A percentile compares a stretch with the other conserved stretches of the same genome.
phyloP scores from a whole-genome alignment of 2,797 vertebrate genomes.

The Acrocephalus scirpaceus region DNA sequence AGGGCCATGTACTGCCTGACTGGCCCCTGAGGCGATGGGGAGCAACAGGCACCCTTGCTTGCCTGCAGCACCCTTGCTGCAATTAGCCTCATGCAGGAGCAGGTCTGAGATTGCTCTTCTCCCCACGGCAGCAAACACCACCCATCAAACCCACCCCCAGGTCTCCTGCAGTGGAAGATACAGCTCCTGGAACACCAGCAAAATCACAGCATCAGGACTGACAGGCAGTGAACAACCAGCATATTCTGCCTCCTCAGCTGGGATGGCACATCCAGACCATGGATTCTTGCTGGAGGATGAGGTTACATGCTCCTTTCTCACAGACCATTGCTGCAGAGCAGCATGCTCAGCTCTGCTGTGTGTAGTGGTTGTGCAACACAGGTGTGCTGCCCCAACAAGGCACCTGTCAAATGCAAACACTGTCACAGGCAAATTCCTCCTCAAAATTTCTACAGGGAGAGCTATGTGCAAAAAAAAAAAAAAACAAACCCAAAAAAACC shows the following conservation, averaged over 20 bases:
- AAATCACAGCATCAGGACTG: fast-evolving
- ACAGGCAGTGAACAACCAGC: background rate
- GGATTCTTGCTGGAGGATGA: fast-evolving
- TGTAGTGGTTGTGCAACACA: background rate
- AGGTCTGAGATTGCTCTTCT: background rate
- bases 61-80: background rate
- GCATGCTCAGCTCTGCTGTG: background rate
- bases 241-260: background rate
- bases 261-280: background rate
- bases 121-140: fast-evolving
- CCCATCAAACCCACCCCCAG: background rate
- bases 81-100: fast-evolving
- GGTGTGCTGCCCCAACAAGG: background rate
- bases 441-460: background rate
- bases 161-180: background rate
- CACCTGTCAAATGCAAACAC: background rate
- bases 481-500: background rate
- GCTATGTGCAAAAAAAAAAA: background rate
- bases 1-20: background rate
- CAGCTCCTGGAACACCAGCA: background rate
- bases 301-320: background rate
- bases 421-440: background rate
- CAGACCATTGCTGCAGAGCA: background rate
- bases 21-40: fast-evolving
- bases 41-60: background rate